These are phyloP conservation scores for Rachycentron canadum DNA, from an alignment of 2,797 vertebrate genomes.

Conservation along the genomic window DNA sequence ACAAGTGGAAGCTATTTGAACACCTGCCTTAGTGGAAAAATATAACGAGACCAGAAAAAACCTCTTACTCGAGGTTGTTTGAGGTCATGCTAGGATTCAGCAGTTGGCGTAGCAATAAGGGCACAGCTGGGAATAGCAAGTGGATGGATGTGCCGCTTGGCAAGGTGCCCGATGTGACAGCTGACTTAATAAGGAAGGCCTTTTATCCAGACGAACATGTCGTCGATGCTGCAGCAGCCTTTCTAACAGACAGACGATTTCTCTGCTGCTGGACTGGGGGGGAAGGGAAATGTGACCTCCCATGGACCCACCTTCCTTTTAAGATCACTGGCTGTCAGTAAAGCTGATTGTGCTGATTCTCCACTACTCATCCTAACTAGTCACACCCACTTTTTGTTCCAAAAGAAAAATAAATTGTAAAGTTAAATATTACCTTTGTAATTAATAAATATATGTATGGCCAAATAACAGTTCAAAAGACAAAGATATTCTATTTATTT, in stretches of 20 bases:
- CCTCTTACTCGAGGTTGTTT: constrained; percentile 38
- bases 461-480: too few relatives aligned
- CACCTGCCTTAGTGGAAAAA: not conserved
- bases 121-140: constrained; percentile 71
- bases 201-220: constrained; percentile 69
- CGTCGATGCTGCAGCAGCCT: constrained; percentile 40
- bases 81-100: constrained; percentile 65
- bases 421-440: not conserved
- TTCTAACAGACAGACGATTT: constrained; percentile 21
- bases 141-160: constrained; percentile 63
- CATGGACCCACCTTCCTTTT: constrained; percentile 21
- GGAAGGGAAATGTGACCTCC: constrained; percentile 21
- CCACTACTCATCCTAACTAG: not conserved
- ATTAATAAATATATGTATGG: too few relatives aligned
- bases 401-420: not conserved
- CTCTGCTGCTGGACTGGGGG: constrained; percentile 18
- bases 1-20: not conserved
- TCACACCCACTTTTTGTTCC: not conserved
- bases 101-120: constrained; percentile 41
- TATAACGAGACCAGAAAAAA: not conserved
- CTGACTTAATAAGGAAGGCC: constrained; percentile 67
- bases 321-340: constrained; percentile 19
- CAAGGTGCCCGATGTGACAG: constrained; percentile 61
- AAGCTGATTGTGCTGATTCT: constrained; percentile 12
- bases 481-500: too few relatives aligned